Base-by-base conservation (phyloP, 1,140 invertebrate species). In the Uloborus diversus region DNA sequence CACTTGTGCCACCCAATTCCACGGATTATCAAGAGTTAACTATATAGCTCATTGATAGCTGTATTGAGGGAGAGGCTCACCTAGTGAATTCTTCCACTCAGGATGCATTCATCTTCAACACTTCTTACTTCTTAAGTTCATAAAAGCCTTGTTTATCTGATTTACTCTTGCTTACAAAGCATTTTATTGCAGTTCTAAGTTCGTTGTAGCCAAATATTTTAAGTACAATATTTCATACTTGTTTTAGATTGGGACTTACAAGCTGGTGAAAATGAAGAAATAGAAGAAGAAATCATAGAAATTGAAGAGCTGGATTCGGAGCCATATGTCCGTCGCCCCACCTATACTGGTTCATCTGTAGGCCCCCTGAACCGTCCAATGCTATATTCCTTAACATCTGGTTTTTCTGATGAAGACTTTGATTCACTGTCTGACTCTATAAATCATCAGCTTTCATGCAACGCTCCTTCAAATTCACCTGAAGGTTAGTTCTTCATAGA, bases 291-390 rank as follows among this genome's bases (percentile, higher is more conserved):
- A 49, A 47, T 79, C 17, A n/a, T 79, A 9, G 64, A 79, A 61
- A 79, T 79, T 35, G 76, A 79, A 79, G 76, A 79, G 61, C 30
- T 79, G 27, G 76, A 79, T 11, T 68, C 64, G 4, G 76, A 79
- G 35, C 76, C 76, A 4, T 79, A 79, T 61, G 65, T 68, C 7
- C 76, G 76, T 3, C 33, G 76, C 13, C 73, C 64, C 0, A 57
- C 47, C 4, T 66, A 42, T 66, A 14, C 47, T 33, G 27, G 56
- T 49, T 35, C 69, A 25, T 73, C 69, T 47, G 23, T 73, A 30
- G 56, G 69, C 4, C 62, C 75, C 42, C n/a, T 78, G 33, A 57
- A 53, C 17, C 64, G 65, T 30, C 76, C 76, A 14, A 42, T 59
- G 61, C 5, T 73, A 11, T 79, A 79, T 20, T 37, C 64, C 5